Conservation (phyloP, 2,888 invertebrate species). For the Smittia sp. region DNA sequence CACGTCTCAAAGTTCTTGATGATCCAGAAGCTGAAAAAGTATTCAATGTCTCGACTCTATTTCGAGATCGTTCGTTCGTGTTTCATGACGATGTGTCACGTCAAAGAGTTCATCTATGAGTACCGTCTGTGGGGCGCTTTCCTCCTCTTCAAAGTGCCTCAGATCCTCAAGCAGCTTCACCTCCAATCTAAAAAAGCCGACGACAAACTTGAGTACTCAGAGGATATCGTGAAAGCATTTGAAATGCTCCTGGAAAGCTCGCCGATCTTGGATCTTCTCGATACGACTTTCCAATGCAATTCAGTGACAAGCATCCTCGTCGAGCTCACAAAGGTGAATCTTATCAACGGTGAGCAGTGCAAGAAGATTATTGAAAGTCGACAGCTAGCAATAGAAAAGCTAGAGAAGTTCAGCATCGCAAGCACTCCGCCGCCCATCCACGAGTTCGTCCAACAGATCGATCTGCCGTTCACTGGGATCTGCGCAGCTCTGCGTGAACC, state of each 20-base stretch:
- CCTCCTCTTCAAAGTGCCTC: slow-evolving; percentile 86
- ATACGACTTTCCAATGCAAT: slow-evolving; percentile 85
- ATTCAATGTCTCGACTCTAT: slow-evolving; percentile 75
- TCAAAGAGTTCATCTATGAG: slow-evolving; percentile 77
- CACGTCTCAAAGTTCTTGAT: slow-evolving; percentile 79
- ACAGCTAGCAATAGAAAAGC: slow-evolving; percentile 61
- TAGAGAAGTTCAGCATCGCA: slow-evolving; percentile 67
- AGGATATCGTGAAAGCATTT: slow-evolving; percentile 78
- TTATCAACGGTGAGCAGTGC: slow-evolving; percentile 75
- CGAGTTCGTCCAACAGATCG: slow-evolving; percentile 78
- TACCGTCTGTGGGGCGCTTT: slow-evolving; percentile 94
- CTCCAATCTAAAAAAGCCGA: slow-evolving; percentile 56
- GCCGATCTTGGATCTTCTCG: slow-evolving; percentile 82
- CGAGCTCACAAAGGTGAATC: slow-evolving; percentile 74
- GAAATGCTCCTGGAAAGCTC: slow-evolving; percentile 81
- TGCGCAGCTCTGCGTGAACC: slow-evolving; percentile 72
- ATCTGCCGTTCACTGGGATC: slow-evolving; percentile 82
- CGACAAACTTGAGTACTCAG: slow-evolving; percentile 59
- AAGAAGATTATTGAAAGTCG: slow-evolving; percentile 66
- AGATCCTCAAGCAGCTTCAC: slow-evolving; percentile 70
- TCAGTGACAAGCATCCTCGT: slow-evolving; percentile 79
- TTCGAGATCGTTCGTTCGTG: slow-evolving; percentile 88
- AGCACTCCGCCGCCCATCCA: slow-evolving; percentile 72
- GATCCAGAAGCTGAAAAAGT: slow-evolving; percentile 80
- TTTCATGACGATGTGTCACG: slow-evolving; percentile 84